A percentile compares a stretch with the other conserved stretches of the same genome.
Conservation (phyloP, 1,140 invertebrate species). For the Arctopsyche grandis region DNA sequence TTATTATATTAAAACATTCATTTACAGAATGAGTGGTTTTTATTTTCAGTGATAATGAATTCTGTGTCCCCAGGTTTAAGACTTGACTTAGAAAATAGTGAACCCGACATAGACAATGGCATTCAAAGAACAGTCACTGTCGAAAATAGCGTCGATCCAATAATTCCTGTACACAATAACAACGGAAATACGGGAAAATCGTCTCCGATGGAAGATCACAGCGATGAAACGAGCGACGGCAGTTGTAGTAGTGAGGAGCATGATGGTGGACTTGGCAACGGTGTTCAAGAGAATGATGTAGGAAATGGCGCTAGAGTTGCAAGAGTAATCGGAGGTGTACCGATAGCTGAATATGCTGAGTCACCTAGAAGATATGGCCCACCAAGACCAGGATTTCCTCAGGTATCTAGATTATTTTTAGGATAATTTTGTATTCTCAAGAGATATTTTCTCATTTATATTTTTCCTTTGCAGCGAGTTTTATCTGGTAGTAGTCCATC, state of each 20-base stretch:
- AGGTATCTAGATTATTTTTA: constrained; percentile 59
- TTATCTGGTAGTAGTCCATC: constrained; percentile 63
- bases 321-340: constrained; percentile 86
- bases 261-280: constrained; percentile 51
- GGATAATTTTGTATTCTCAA: constrained; percentile 1
- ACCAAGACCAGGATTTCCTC: constrained; percentile 65
- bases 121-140: constrained; percentile 66
- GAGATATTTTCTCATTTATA: not conserved
- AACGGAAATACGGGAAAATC: constrained; percentile 43
- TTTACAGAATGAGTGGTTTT: constrained; percentile 60
- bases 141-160: constrained; percentile 65
- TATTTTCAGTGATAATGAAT: constrained; percentile 64
- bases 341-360: constrained; percentile 91
- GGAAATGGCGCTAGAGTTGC: constrained; percentile 73
- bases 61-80: constrained; percentile 65
- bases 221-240: constrained; percentile 60
- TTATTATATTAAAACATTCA: constrained; percentile 23
- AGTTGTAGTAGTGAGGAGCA: constrained; percentile 55
- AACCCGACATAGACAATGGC: constrained; percentile 65
- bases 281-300: constrained; percentile 60
- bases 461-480: constrained; percentile 60
- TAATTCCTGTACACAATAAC: constrained; percentile 55
- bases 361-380: constrained; percentile 87
- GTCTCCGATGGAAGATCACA: constrained; percentile 50
- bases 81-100: constrained; percentile 65